Percentiles rank a stretch among this genome's conserved stretches.
These are phyloP conservation scores for Rambutsinella grinnellia DNA, from an alignment of 2,888 invertebrate genomes.

Conservation along the genomic window DNA sequence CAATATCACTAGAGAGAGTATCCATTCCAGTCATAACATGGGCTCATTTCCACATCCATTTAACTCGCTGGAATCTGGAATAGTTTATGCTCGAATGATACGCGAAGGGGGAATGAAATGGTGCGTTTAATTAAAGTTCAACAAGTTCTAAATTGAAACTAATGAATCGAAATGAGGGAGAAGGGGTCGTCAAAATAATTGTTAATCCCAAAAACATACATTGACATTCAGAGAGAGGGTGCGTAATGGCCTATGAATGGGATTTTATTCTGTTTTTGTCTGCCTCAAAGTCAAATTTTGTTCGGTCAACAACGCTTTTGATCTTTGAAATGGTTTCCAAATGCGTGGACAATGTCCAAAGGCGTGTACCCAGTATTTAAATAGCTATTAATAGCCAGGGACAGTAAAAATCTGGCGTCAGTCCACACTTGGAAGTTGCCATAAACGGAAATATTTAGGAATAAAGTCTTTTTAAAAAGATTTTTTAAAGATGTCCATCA, in stretches of 20 bases:
- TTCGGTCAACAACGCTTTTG: background rate
- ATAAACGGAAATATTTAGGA: background rate
- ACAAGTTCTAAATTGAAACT: conserved; percentile 35
- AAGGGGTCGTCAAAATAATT: no score
- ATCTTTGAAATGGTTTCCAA: background rate
- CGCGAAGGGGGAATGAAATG: no score
- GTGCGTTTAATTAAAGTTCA: no score
- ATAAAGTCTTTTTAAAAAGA: background rate
- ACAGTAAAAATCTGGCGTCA: background rate
- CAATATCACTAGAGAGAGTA: no score
- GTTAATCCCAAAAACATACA: no score
- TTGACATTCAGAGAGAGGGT: no score
- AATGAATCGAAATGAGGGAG: conserved; percentile 17
- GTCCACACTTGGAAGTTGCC: background rate
- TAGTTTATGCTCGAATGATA: no score
- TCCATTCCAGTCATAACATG: no score
- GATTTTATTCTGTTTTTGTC: background rate
- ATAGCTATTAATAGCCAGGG: background rate
- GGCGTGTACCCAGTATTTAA: background rate
- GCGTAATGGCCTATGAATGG: no score
- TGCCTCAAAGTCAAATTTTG: background rate
- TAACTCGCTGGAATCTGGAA: no score
- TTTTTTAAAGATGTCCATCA: conserved; percentile 27
- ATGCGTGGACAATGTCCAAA: background rate
- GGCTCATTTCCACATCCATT: no score